These are phyloP conservation scores for Leptinotarsa lineolata DNA, from an alignment of 1,140 invertebrate genomes.

Conservation along the genomic window DNA sequence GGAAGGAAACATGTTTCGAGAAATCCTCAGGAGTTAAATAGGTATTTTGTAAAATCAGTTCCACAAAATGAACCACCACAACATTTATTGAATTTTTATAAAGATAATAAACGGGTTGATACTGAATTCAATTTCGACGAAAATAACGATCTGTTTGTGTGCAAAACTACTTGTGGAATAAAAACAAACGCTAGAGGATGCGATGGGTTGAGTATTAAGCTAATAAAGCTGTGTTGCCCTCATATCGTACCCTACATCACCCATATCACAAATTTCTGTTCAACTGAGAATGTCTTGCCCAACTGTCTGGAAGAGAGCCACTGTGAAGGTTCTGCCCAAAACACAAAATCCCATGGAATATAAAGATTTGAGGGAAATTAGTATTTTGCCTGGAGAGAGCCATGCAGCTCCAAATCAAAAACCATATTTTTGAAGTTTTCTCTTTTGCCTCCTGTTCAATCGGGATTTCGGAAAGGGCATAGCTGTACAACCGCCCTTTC, in stretches of 20 bases:
- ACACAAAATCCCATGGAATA: not conserved
- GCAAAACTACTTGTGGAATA: constrained; percentile 11
- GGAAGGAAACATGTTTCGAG: constrained; percentile 5
- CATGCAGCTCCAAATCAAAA: constrained; percentile 1
- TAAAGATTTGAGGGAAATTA: constrained; percentile 1
- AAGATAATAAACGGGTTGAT: constrained; percentile 17
- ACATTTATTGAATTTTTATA: constrained; percentile 9
- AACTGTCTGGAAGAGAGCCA: constrained; percentile 10
- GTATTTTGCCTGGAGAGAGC: constrained; percentile 15
- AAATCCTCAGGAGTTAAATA: constrained; percentile 13
- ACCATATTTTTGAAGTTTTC: not conserved
- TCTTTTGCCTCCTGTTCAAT: no score
- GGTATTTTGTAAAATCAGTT: constrained; percentile 12
- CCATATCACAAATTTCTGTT: constrained; percentile 4
- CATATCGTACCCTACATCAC: constrained; percentile 13
- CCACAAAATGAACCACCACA: constrained; percentile 12
- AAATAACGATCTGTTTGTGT: constrained; percentile 9
- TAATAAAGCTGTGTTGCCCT: constrained; percentile 11
- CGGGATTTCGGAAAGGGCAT: no score
- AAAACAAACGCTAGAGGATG: no score
- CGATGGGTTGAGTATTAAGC: constrained; percentile 14
- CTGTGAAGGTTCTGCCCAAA: constrained; percentile 9
- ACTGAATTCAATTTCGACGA: not conserved
- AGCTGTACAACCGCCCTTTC: no score
- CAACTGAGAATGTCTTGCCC: constrained; percentile 10